Conservation (phyloP, 1,140 invertebrate species). For the Lucilia cuprina region DNA sequence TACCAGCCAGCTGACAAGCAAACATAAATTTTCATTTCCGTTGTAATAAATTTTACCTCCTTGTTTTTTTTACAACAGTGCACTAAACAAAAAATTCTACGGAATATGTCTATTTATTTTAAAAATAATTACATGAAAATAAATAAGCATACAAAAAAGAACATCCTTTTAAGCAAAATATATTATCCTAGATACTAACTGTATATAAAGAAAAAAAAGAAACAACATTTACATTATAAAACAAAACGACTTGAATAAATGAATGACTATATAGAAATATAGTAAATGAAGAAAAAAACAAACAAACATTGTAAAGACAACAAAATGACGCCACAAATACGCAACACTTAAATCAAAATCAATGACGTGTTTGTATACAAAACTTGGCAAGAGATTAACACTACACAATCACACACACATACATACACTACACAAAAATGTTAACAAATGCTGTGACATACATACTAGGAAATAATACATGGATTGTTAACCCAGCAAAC, state of each 20-base stretch:
- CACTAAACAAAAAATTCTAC: background rate
- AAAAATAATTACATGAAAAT: conserved; percentile 29
- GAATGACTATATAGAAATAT: background rate
- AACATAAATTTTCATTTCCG: conserved; percentile 27
- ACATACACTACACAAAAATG: too few relatives aligned
- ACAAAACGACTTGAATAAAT: background rate
- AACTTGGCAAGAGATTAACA: conserved; percentile 17
- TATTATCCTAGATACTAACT: background rate
- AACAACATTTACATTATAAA: background rate
- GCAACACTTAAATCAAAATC: conserved; percentile 34
- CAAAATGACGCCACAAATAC: conserved; percentile 26
- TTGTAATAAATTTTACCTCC: conserved; percentile 23
- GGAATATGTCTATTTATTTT: conserved; percentile 19
- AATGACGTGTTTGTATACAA: conserved; percentile 24
- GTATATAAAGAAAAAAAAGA: background rate
- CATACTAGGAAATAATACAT: background rate
- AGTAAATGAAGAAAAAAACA: background rate
- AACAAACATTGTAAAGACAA: background rate
- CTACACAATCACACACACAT: background rate
- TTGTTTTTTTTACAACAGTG: background rate
- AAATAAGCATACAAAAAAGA: conserved; percentile 7
- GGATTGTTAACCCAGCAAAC: too few relatives aligned
- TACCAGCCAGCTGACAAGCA: background rate
- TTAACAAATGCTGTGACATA: background rate
- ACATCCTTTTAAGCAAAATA: background rate